Evolutionary conservation across 2,797 vertebrate genomes (phyloP).

Genomic region (Micrastur ruficollis): DNA sequence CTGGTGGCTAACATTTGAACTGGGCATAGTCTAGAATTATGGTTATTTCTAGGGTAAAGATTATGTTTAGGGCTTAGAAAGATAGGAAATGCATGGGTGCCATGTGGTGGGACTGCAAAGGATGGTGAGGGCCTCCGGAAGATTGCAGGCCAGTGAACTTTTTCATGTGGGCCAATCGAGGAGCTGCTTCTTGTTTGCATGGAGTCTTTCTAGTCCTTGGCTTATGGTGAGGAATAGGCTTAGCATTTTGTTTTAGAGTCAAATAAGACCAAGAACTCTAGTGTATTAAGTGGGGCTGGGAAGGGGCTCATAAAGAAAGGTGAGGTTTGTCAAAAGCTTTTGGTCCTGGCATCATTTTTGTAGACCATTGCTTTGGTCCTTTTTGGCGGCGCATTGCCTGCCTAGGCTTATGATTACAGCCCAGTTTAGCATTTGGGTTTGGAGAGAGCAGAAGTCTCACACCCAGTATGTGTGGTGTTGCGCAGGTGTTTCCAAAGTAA

Average conservation of each 20-base stretch:
- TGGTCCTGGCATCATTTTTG: background rate
- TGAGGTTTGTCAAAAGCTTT: background rate
- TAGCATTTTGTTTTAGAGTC: background rate
- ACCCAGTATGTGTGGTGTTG: background rate
- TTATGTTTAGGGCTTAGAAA: background rate
- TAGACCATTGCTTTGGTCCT: background rate
- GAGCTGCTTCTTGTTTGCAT: background rate
- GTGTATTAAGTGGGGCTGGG: background rate
- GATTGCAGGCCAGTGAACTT: background rate
- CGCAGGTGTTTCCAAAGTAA: background rate
- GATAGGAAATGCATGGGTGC: background rate
- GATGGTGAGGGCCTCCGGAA: background rate
- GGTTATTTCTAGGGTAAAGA: background rate
- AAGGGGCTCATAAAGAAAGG: background rate
- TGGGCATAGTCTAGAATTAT: background rate
- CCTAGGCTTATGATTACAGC: background rate
- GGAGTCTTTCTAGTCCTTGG: background rate
- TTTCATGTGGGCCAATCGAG: rapidly evolving
- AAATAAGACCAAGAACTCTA: background rate
- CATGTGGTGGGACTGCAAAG: background rate
- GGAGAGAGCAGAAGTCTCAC: background rate
- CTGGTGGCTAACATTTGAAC: background rate
- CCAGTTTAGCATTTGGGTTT: background rate
- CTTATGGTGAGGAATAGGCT: background rate
- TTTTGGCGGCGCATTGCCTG: background rate